phyloP scores from a whole-genome alignment of 2,113 vertebrate genomes.

The Xerus inauris region DNA sequence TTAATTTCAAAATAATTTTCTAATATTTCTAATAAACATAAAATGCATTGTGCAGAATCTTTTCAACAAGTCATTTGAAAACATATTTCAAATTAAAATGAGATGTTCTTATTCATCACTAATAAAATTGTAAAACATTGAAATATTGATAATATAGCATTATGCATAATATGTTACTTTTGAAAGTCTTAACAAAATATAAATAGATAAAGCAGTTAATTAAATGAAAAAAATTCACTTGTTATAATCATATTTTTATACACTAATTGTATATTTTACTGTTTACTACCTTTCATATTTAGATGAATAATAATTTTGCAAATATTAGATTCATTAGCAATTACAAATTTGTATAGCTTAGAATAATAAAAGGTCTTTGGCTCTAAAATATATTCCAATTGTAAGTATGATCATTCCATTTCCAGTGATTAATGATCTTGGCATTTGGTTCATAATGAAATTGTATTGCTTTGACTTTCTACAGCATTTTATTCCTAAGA shows the following conservation, averaged over 20 bases:
- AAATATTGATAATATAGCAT: constrained; percentile 50
- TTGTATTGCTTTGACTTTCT: constrained; percentile 28
- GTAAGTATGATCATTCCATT: constrained; percentile 55
- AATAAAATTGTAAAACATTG: constrained; percentile 66
- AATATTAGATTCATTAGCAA: constrained; percentile 46
- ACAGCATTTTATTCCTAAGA: background rate
- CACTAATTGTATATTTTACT: constrained; percentile 68
- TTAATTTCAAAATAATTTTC: background rate
- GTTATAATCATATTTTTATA: constrained; percentile 55
- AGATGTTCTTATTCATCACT: constrained; percentile 65
- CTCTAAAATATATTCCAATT: constrained; percentile 34
- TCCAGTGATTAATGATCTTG: constrained; percentile 41
- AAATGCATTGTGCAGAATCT: background rate
- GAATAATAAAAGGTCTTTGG: constrained; percentile 57
- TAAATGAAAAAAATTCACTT: constrained; percentile 64
- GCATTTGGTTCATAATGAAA: constrained; percentile 39
- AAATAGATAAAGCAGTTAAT: constrained; percentile 62
- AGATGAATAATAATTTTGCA: constrained; percentile 50
- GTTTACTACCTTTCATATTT: constrained; percentile 55
- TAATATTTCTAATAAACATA: background rate
- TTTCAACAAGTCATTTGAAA: background rate
- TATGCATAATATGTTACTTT: background rate
- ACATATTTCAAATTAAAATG: constrained; percentile 51
- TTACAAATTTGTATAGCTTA: background rate
- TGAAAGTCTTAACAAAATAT: background rate